Conservation (phyloP, 2,797 vertebrate genomes). For the Melanotaenia boesemani region DNA sequence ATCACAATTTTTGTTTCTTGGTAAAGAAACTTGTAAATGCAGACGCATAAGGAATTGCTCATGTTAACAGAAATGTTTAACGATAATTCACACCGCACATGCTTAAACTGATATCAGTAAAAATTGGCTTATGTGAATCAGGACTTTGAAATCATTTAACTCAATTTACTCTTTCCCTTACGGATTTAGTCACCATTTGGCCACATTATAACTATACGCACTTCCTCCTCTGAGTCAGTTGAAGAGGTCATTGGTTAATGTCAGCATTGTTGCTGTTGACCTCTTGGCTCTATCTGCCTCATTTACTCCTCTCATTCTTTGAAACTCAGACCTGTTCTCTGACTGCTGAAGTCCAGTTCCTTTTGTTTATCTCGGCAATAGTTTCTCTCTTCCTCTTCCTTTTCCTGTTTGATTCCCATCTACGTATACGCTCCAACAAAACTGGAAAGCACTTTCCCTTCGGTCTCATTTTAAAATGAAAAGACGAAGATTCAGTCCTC, state of each 20-base stretch:
- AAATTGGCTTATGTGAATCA: slow-evolving; percentile 1
- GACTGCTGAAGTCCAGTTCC: slow-evolving; percentile 10
- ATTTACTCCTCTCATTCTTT: slow-evolving; percentile 5
- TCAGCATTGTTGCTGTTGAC: not conserved
- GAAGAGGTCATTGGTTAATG: not conserved
- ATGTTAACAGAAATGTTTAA: slow-evolving; percentile 8
- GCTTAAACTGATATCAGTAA: not conserved
- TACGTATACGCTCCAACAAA: slow-evolving; percentile 16
- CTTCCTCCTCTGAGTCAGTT: not conserved
- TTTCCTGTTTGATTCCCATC: slow-evolving; percentile 20
- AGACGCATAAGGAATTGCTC: not conserved
- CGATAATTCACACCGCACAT: not conserved
- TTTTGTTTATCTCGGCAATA: slow-evolving; percentile 28
- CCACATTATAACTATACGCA: not conserved
- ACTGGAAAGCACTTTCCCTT: slow-evolving; percentile 44
- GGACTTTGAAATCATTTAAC: not conserved
- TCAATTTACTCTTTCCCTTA: not conserved
- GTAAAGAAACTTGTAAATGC: not conserved
- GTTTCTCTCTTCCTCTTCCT: slow-evolving; percentile 33
- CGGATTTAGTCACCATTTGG: not conserved
- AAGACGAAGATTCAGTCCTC: not conserved
- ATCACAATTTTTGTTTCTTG: not conserved
- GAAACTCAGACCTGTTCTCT: slow-evolving; percentile 26
- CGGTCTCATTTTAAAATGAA: slow-evolving; percentile 11
- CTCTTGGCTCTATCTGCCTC: not conserved